phyloP scores from a whole-genome alignment of 2,113 vertebrate species.

The Ascaphus truei region DNA sequence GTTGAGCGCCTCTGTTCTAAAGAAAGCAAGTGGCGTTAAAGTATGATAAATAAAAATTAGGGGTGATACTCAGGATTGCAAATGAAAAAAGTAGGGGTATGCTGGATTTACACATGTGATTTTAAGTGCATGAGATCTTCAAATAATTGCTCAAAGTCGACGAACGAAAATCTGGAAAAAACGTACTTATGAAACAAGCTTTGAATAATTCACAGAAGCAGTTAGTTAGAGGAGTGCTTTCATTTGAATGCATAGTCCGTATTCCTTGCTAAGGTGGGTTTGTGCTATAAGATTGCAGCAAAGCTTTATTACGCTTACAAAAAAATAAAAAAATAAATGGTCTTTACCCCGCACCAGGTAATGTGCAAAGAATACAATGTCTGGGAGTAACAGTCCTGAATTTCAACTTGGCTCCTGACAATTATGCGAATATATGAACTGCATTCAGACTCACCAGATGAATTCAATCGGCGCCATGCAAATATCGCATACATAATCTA shows the following conservation, averaged over 20 bases:
- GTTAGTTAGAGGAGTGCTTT: neutral
- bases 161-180: too few species aligned
- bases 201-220: too few species aligned
- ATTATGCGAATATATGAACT: conserved; percentile 60
- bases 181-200: too few species aligned
- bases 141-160: too few species aligned
- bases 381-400: conserved; percentile 56
- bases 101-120: too few species aligned
- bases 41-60: too few species aligned
- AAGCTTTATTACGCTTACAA: conserved; percentile 11
- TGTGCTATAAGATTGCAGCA: conserved; percentile 7
- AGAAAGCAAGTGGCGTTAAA: too few species aligned
- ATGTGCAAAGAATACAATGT: conserved; percentile 48
- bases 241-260: conserved; percentile 12
- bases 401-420: conserved; percentile 61
- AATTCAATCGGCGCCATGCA: conserved; percentile 70
- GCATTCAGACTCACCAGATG: conserved; percentile 67
- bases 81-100: too few species aligned
- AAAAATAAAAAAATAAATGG: conserved; percentile 31
- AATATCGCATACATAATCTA: conserved; percentile 79
- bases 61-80: too few species aligned
- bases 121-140: too few species aligned
- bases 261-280: neutral
- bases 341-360: conserved; percentile 36
- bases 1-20: too few species aligned